A percentile compares a stretch with the other conserved stretches of the same genome.
Conservation (phyloP, 2,797 vertebrate species). For the Tinamus major region DNA sequence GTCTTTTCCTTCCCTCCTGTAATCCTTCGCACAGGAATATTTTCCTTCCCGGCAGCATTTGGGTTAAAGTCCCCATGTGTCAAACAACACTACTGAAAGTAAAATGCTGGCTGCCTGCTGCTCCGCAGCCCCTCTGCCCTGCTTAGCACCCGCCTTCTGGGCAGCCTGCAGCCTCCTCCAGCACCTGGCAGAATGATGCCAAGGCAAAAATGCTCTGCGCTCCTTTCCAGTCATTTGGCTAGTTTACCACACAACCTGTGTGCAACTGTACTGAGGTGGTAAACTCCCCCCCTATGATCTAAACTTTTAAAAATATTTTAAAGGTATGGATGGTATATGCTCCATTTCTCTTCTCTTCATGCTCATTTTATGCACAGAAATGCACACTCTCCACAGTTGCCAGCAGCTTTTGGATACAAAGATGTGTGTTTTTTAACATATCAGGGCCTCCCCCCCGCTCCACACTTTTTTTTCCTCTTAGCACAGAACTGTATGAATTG, state of each 20-base stretch:
- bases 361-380: neutral
- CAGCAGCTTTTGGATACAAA: neutral
- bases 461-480: neutral
- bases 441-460: neutral
- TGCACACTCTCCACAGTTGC: neutral
- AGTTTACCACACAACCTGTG: neutral
- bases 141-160: neutral
- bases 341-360: neutral
- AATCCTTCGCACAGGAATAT: neutral
- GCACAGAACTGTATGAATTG: rapidly evolving
- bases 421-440: neutral
- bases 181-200: neutral
- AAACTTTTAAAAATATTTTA: neutral
- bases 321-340: neutral
- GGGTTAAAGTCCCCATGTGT: neutral
- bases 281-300: neutral
- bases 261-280: neutral
- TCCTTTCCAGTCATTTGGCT: neutral
- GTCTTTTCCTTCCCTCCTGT: neutral
- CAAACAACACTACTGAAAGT: neutral
- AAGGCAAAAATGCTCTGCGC: neutral
- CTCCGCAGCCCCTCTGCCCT: neutral
- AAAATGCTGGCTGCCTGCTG: neutral
- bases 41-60: neutral
- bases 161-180: neutral